Evolutionary conservation across 2,113 vertebrate species (phyloP), one percentile per base, ranked within the genome.

Genomic region (Argyrosomus japonicus): DNA sequence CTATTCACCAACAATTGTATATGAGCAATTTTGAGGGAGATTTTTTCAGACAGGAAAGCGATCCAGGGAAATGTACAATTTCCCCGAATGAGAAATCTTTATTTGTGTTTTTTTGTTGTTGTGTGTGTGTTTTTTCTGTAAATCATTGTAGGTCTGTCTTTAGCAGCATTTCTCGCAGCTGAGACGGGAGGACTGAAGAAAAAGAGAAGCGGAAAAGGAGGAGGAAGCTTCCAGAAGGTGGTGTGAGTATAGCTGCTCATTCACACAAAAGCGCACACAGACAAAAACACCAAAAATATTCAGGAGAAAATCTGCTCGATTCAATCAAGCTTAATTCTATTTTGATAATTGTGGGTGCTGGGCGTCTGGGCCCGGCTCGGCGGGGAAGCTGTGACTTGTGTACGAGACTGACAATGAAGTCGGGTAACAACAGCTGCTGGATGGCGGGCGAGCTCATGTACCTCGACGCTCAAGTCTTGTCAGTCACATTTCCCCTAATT

Each of bases 401-500:
- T 96, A 94, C 89, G 83, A 95, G 96, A 94, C 96, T 97, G 97
- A 98, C 97, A 97, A 97, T 95, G 96, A 97, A 96, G 95, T 94
- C 91, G 90, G 96, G 83, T 68, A 93, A 94, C 95, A 95, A 96
- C 97, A 98, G 97, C 97, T 98, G 98, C 96, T 96, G 93, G 89
- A 96, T 95, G 96, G 95, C 96, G 96, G 88, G 94, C 93, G 84
- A 96, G 96, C 96, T 95, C 93, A 93, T 97, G 97, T 96, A 95
- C 95, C 83, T 92, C 94, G 94, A 96, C 96, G 96, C 96, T 96
- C 96, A 91, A 95, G 96, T 97, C 97, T 98, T 98, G 98, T 99
- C 98, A 99, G 95, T 98, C 97, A 97, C 97, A 96, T 97, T 97
- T 98, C 94, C 97, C 96, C 97, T 99, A 99, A 99, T 99, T 99